Base-by-base conservation (phyloP, 30 jellyfish, hydroid and myxozoan genomes). In the Aurelia sp. region DNA sequence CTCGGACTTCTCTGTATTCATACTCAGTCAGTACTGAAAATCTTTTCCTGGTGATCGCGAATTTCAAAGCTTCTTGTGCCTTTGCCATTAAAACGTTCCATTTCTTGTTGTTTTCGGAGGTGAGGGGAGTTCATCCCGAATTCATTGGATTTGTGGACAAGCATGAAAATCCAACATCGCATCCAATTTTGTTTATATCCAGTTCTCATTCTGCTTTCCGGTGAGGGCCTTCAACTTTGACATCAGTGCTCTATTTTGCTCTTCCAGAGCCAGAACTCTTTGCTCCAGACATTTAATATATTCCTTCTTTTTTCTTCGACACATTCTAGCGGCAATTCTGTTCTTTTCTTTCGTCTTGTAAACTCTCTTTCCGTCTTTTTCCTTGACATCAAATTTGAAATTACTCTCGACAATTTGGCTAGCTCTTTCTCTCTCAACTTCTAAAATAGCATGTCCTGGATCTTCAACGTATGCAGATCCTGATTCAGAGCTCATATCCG, bases 261-360 rank as follows among this genome's bases (percentile, higher is more conserved):
- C 83, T 47, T 73, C 83, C 7, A 73, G 52, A 18, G 41, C 16
- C 23, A 33, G 41, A 47, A 73, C 83, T 47, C 83, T 73, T 47
- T 73, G 50, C 53, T 73, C 83, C 50, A 73, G 70, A 73, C 68
- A 44, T 73, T 31, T 47, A 1, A 73, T 27, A 44, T 73, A 73
- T 22, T 73, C 83, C 47, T 73, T 73, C 27, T 73, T 73, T 47
- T 73, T 73, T 31, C 70, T 73, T 51, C 83, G 50, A 44, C 70
- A 73, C 47, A 73, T 50, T 57, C 83, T 47, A 11, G 83, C 83
- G 7, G 83, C 83, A 22, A 73, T 50, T 19, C 83, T n/a, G 47
- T 44, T 73, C 27, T 73, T 73, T 31, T 41, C 83, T n/a, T 51
- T 73, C 8, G 83, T 73, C 53, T 73, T 73, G 70, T 33, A 73